phyloP scores from a whole-genome alignment of 1,140 invertebrate genomes.

The Platyscapa corneri region DNA sequence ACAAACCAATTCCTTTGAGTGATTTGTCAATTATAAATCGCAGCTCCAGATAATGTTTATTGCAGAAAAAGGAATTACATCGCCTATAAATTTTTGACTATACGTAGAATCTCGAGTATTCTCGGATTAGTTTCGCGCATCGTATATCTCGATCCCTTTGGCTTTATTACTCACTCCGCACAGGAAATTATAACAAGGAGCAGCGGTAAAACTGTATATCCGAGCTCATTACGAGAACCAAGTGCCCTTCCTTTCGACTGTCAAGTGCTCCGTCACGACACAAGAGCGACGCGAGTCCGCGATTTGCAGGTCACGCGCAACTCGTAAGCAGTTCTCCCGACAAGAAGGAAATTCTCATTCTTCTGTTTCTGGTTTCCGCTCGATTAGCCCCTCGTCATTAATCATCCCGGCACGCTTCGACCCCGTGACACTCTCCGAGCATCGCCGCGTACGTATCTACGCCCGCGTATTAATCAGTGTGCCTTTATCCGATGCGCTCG shows the following conservation, averaged over 20 bases:
- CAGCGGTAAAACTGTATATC: conserved; percentile 20
- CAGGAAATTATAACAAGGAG: conserved; percentile 46
- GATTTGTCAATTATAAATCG: conserved; percentile 28
- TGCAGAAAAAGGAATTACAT: not conserved
- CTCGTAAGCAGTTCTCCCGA: not conserved
- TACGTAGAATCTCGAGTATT: not conserved
- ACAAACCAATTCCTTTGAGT: not conserved
- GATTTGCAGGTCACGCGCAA: not conserved
- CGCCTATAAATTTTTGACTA: conserved; percentile 12
- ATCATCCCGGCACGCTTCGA: conserved; percentile 54
- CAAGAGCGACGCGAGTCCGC: no score
- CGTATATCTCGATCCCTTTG: not conserved
- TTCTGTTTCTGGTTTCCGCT: conserved; percentile 49
- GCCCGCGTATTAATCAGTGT: conserved; percentile 62
- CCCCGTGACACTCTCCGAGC: conserved; percentile 59
- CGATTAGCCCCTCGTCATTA: conserved; percentile 51
- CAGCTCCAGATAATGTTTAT: not conserved
- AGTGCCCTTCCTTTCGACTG: not conserved
- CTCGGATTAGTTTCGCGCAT: not conserved
- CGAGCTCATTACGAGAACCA: not conserved
- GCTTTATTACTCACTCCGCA: not conserved
- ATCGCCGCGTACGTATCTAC: conserved; percentile 54
- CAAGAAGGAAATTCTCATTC: not conserved
- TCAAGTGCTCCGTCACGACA: not conserved
- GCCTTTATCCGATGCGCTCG: conserved; percentile 49